Percentiles rank a stretch among this genome's conserved stretches.
These are phyloP conservation scores for Leptinotarsa juncta DNA, from an alignment of 2,888 invertebrate genomes.

Conservation along the genomic window DNA sequence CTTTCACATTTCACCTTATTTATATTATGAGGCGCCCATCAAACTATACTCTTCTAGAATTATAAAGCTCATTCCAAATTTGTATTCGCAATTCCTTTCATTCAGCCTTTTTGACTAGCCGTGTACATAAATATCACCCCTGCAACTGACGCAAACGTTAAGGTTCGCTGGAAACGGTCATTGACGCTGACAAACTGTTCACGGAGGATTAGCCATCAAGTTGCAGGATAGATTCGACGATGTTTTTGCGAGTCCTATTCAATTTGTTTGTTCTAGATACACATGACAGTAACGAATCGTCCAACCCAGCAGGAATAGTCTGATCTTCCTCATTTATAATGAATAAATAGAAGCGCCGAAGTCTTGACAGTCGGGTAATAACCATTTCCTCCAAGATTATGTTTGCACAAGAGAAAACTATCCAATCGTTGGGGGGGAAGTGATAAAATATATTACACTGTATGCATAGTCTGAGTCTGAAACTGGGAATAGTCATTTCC, in stretches of 20 bases:
- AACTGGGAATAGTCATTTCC: no score
- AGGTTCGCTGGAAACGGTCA: neutral
- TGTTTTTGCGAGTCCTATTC: neutral
- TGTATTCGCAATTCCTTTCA: no score
- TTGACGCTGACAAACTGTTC: neutral
- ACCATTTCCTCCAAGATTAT: neutral
- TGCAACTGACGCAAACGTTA: neutral
- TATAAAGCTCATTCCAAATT: no score
- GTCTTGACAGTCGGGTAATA: neutral
- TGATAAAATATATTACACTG: no score
- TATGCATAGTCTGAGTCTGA: no score
- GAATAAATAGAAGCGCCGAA: neutral
- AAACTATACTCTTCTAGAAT: no score
- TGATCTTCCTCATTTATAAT: neutral
- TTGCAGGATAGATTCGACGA: neutral
- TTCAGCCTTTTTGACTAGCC: no score
- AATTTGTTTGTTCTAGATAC: neutral
- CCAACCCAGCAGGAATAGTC: neutral
- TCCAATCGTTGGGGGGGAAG: no score
- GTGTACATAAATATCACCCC: no score
- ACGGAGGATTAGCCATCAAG: neutral
- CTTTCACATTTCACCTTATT: no score
- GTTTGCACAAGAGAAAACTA: neutral
- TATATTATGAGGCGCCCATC: no score
- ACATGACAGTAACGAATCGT: slow-evolving; percentile 2